Conservation (phyloP, 2,888 invertebrate genomes). For the Neuroscelio doddi region DNA sequence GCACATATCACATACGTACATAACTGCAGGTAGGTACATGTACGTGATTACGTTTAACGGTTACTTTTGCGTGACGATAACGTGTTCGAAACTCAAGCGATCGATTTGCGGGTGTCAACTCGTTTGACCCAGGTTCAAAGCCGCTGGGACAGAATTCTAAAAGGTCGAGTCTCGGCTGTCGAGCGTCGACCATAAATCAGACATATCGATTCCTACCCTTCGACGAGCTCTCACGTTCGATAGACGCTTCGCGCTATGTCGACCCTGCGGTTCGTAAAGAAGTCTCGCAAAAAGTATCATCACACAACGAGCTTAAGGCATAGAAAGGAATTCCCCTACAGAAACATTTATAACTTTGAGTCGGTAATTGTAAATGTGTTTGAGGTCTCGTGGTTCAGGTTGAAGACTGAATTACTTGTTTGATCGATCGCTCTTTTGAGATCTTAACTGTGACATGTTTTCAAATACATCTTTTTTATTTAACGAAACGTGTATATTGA, state of each 20-base stretch:
- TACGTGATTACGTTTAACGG: conserved; percentile 10
- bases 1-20: neutral
- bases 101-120: conserved; percentile 39
- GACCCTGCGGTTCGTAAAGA: conserved; percentile 3
- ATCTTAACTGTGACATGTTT: too few species aligned
- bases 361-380: too few species aligned
- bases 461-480: too few species aligned
- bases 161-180: conserved; percentile 46
- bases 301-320: conserved; percentile 18
- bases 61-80: conserved; percentile 13
- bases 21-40: neutral
- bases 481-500: too few species aligned
- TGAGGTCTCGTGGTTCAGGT: too few species aligned
- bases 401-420: too few species aligned
- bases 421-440: too few species aligned
- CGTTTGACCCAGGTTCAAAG: conserved; percentile 55
- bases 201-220: conserved; percentile 49
- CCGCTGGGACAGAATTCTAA: conserved; percentile 50
- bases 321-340: neutral
- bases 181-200: conserved; percentile 54
- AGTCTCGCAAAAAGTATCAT: conserved; percentile 37
- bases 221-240: conserved; percentile 23
- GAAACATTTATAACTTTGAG: conserved; percentile 5
- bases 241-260: conserved; percentile 7
- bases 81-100: conserved; percentile 14